Base-by-base conservation (phyloP, 2,113 vertebrate species). In the Peucedramus taeniatus region DNA sequence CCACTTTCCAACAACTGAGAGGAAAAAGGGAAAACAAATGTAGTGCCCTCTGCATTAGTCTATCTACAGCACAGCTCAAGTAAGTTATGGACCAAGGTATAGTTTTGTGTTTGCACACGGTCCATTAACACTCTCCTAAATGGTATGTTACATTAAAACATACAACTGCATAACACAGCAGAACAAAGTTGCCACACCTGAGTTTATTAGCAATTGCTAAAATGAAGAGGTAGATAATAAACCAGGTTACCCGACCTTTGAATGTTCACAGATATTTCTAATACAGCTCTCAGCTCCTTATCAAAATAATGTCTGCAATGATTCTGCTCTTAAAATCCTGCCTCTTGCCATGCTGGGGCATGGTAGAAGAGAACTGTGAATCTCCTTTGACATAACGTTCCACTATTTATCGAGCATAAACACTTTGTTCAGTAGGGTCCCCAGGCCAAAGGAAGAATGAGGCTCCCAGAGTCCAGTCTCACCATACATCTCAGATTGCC, bases 351-450 rank as follows among this genome's bases (percentile, higher is more conserved):
- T 2, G 10, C 33, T 35, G 14, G 30, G 30, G 21, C 50, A 64
- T 5, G 21, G 50, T 6, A 53, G 37, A 53, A 76, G 6, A 39
- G 79, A 77, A 61, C 1, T 10, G 22, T 22, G 4, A n/a, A 20
- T 40, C 20, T 75, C 31, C 14, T 57, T 71, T 26, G 82, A 61
- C 16, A 47, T 16, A 72, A 39, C 0, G 0, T 15, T 57, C 20
- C 33, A 42, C 9, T 30, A 17, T 37, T 56, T 63, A 57, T 19
- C 0, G 3, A 51, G 22, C 11, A 89, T 8, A 35, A 95, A 15
- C 11, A 51, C 20, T 39, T 40, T n/a, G 39, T 7, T n/a, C 21
- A 33, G 69, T 7, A 59, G 0, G 0, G 30, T 49, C 44, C 13
- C 33, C 15, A 18, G 0, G 7, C 35, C 30, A 42, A 56, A 63